These are phyloP conservation scores for Leptinotarsa tumamoca DNA, from an alignment of 2,888 invertebrate species.

Conservation along the genomic window DNA sequence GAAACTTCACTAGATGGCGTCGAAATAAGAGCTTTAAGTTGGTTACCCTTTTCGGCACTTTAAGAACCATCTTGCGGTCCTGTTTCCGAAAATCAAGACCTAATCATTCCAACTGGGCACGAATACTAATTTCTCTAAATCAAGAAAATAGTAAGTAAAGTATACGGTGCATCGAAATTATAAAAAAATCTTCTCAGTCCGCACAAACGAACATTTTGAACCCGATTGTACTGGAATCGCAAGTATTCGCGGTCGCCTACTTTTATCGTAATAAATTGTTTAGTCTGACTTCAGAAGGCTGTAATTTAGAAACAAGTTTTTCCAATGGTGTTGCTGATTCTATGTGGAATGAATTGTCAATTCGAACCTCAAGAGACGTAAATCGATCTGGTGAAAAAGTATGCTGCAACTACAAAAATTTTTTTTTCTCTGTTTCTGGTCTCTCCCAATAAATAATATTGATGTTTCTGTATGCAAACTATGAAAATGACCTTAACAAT, in stretches of 20 bases:
- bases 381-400: not conserved
- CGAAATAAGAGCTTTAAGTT: no score
- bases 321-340: constrained; percentile 17
- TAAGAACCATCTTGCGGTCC: no score
- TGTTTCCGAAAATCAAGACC: no score
- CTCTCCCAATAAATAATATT: constrained; percentile 12
- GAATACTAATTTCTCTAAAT: no score
- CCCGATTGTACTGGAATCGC: constrained; percentile 18
- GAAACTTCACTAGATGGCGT: no score
- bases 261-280: constrained; percentile 20
- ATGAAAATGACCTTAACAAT: constrained; percentile 11
- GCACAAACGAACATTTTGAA: constrained; percentile 6
- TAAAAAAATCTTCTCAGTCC: not conserved
- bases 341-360: constrained; percentile 19
- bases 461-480: not conserved
- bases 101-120: no score
- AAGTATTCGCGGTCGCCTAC: constrained; percentile 21
- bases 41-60: no score
- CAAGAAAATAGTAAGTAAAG: no score
- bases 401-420: not conserved
- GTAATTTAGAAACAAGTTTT: constrained; percentile 20
- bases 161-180: no score
- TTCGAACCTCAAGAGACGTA: constrained; percentile 8
- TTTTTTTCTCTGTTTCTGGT: not conserved
- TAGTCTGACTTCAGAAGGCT: constrained; percentile 19